Conservation (phyloP, 1,140 invertebrate genomes). For the Semibalanus balanoides region DNA sequence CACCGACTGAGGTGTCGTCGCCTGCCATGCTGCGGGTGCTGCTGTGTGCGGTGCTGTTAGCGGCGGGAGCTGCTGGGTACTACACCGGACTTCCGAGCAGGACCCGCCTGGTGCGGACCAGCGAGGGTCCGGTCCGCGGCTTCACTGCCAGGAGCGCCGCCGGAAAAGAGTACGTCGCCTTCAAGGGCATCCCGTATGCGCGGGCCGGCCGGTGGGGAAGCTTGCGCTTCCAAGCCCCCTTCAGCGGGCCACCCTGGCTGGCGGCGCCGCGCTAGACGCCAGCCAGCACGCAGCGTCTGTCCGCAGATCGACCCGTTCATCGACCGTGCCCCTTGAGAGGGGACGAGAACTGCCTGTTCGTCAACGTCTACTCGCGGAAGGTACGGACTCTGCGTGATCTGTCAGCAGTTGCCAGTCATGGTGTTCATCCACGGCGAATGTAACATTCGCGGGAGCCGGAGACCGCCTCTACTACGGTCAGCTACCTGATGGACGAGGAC, state of each 20-base stretch:
- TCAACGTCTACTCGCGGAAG: conserved; percentile 49
- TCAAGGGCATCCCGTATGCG: conserved; percentile 82
- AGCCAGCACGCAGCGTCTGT: conserved; percentile 77
- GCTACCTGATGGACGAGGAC: conserved; percentile 71
- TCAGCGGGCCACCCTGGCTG: conserved; percentile 62
- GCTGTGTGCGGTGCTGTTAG: no score
- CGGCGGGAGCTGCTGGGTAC: no score
- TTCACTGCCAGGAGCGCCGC: conserved; percentile 53
- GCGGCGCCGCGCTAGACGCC: conserved; percentile 54
- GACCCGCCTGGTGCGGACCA: conserved; percentile 46
- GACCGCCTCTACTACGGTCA: conserved; percentile 90
- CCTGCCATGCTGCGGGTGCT: no score
- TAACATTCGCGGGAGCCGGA: conserved; percentile 82
- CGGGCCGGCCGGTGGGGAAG: conserved; percentile 73
- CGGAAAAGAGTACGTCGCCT: conserved; percentile 64
- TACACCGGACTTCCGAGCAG: no score
- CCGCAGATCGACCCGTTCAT: conserved; percentile 90
- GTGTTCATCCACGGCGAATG: conserved; percentile 92
- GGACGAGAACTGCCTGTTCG: conserved; percentile 88
- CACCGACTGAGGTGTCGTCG: no score
- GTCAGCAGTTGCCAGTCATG: conserved; percentile 56
- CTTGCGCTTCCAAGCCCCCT: conserved; percentile 81
- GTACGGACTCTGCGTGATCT: conserved; percentile 46
- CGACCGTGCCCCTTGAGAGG: conserved; percentile 67
- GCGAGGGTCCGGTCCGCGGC: conserved; percentile 60